phyloP scores from a whole-genome alignment of 2,113 vertebrate genomes.

The Siphamia tubifer region DNA sequence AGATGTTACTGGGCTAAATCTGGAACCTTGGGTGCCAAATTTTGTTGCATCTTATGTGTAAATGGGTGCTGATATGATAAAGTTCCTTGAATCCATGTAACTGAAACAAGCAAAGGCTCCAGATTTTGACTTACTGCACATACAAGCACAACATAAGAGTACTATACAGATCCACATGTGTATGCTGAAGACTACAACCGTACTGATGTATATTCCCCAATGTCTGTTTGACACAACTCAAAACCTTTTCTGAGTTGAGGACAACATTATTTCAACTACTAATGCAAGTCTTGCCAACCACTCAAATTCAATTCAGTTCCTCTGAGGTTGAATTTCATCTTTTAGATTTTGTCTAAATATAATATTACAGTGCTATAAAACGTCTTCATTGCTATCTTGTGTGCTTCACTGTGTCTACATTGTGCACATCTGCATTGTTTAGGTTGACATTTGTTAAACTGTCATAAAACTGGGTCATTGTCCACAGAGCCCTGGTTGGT shows the following conservation, averaged over 20 bases:
- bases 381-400: background rate
- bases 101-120: background rate
- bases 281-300: too few relatives aligned
- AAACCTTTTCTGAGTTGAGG: background rate
- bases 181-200: background rate
- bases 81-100: too few relatives aligned
- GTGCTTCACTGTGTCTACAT: background rate
- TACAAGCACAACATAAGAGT: background rate
- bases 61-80: too few relatives aligned
- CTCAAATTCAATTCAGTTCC: too few relatives aligned
- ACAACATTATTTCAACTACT: background rate
- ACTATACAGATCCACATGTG: background rate
- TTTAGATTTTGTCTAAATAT: background rate
- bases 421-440: background rate
- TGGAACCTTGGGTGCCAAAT: too few relatives aligned
- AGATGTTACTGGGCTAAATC: too few relatives aligned
- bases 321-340: background rate
- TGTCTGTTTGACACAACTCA: background rate
- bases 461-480: background rate
- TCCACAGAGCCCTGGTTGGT: background rate
- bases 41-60: too few relatives aligned
- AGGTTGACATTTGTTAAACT: background rate
- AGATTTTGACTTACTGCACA: background rate
- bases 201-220: slow-evolving; percentile 1
- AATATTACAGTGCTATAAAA: background rate